These are phyloP conservation scores for Tokudaia tokunoshimensis DNA, from an alignment of 2,797 vertebrate genomes.

Conservation along the genomic window DNA sequence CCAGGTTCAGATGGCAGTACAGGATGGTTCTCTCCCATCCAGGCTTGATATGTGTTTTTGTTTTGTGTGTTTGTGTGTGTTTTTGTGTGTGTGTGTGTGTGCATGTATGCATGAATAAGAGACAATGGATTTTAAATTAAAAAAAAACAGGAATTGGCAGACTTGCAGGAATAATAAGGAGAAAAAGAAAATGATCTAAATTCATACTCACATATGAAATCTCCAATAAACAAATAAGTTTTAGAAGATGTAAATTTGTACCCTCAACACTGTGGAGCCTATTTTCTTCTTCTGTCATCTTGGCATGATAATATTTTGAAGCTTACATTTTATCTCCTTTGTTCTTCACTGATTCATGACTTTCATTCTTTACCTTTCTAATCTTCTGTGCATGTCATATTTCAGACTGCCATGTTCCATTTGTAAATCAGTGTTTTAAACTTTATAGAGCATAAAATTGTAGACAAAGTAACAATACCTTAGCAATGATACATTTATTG, in stretches of 20 bases:
- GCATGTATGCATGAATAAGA: neutral
- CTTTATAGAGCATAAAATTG: conserved; percentile 25
- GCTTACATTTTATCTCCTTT: neutral
- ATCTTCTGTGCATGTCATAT: neutral
- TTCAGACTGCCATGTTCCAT: neutral
- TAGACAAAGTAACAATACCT: neutral
- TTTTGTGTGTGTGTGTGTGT: neutral
- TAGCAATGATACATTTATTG: neutral
- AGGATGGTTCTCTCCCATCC: neutral
- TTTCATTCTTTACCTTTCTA: conserved; percentile 26
- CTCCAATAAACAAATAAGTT: neutral
- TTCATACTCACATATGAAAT: neutral
- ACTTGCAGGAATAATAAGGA: neutral
- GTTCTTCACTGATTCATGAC: neutral
- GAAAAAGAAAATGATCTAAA: neutral
- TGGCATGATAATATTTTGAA: conserved; percentile 29
- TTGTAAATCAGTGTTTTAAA: conserved; percentile 31
- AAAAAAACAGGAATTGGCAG: neutral
- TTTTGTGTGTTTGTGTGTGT: neutral
- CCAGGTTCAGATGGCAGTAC: neutral
- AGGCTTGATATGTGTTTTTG: neutral
- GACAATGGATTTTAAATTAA: neutral
- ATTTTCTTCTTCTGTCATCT: neutral
- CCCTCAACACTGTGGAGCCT: neutral
- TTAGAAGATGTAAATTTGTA: neutral